Base-by-base conservation (phyloP, 2,888 invertebrate species). In the Temnothorax rugatulus region DNA sequence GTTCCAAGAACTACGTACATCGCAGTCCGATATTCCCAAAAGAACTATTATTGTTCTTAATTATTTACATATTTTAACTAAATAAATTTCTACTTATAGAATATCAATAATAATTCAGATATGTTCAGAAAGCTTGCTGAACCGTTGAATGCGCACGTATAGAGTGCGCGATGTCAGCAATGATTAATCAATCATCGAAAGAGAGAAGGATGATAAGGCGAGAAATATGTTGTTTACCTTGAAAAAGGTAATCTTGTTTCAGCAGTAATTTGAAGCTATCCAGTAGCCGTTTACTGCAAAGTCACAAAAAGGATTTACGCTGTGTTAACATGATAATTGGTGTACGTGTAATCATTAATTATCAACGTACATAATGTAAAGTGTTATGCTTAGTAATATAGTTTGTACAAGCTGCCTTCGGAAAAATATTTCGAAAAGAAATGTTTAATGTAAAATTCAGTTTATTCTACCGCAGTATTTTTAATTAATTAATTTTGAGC, bases 291-390 rank as follows among this genome's bases (percentile, higher is more conserved):
- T 73, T 47, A 66, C 34, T 25, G 41, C 11, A 9, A 59, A 52
- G 21, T 61, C n/a, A 79, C n/a, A 44, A n/a, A n/a, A 34, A 47
- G 76, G 34, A 64, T 34, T 68, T 50, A 81, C n/a, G 18, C 18
- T n/a, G 4, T 38, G 25, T 66, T 61, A 50, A n/a, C 21, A 21
- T 18, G 25, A 18, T 41, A 52, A 52, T 52, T 68, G 25, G 15
- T 41, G 18, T 25, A 38, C 1, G 8, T 13, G 25, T 52, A 41
- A 61, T 13, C 18, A 18, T 59, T 25, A 59, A 73, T n/a, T 44
- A 18, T 66, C 13, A 13, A 18, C 11, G 8, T 25, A 34, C 38
- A 66, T 66, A 34, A 76, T 61, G 9, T 4, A 15, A 44, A 29
- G n/a, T 11, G 4, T 57, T 73, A 18, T 57, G 3, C 38, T 11